phyloP scores from a whole-genome alignment of 2,797 vertebrate genomes.

The Pangasius sanitwongsei region DNA sequence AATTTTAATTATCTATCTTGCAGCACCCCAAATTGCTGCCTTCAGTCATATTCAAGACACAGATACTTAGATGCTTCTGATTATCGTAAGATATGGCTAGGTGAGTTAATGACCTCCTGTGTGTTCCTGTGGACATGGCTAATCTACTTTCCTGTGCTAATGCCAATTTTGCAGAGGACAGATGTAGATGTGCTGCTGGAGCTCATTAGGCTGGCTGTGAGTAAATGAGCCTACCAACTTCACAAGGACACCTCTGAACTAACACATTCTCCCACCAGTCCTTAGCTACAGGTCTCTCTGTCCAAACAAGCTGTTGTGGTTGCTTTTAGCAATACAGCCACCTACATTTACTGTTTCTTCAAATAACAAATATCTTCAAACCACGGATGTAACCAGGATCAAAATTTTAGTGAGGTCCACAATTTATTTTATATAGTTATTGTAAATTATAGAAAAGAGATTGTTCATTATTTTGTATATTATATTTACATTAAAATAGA shows the following conservation, averaged over 20 bases:
- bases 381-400: neutral
- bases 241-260: constrained; percentile 57
- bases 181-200: constrained; percentile 57
- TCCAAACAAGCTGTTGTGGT: constrained; percentile 24
- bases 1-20: constrained; percentile 22
- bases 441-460: neutral
- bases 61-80: neutral
- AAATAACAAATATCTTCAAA: neutral
- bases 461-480: neutral
- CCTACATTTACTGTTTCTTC: constrained; percentile 26
- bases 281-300: constrained; percentile 25
- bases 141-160: constrained; percentile 60
- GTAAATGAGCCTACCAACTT: constrained; percentile 58
- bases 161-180: constrained; percentile 49
- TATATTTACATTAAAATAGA: neutral
- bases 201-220: constrained; percentile 60
- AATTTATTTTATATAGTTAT: neutral
- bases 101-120: constrained; percentile 47
- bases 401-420: neutral
- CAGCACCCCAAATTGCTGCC: neutral
- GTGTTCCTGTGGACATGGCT: constrained; percentile 54
- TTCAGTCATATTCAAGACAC: neutral
- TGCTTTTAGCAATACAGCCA: constrained; percentile 33
- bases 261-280: constrained; percentile 21
- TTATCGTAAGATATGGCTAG: constrained; percentile 56